These are phyloP conservation scores for Aplodontia rufa DNA, from an alignment of 2,113 vertebrate species.

Conservation along the genomic window DNA sequence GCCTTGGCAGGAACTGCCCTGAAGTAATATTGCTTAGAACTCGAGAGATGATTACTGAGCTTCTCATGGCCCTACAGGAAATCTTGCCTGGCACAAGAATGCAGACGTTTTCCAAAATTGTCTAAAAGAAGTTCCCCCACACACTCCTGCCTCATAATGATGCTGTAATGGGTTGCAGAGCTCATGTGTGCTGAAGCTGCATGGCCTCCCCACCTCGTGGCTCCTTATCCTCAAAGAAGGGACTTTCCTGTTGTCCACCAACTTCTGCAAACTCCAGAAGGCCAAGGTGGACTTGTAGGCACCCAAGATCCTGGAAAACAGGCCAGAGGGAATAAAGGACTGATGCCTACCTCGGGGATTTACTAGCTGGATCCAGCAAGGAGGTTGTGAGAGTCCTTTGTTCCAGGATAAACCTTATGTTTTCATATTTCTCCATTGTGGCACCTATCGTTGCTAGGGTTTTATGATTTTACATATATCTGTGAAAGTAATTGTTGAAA, in stretches of 20 bases:
- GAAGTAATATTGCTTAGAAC: conserved; percentile 47
- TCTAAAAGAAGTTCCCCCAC: conserved; percentile 54
- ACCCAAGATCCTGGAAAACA: neutral
- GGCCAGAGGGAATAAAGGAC: neutral
- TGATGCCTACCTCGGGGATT: neutral
- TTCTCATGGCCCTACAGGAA: conserved; percentile 61
- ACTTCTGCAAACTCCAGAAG: neutral
- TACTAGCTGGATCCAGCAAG: neutral
- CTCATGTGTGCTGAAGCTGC: neutral
- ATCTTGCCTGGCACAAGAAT: conserved; percentile 64
- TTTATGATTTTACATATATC: neutral
- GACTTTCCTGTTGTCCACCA: neutral
- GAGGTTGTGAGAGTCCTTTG: neutral
- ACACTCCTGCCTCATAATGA: conserved; percentile 19
- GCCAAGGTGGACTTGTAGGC: neutral
- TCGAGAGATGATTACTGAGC: conserved; percentile 67
- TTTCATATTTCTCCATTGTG: neutral
- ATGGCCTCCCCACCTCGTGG: neutral
- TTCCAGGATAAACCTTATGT: neutral
- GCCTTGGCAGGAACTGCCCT: conserved; percentile 66
- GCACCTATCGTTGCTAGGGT: neutral
- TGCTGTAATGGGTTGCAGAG: conserved; percentile 38
- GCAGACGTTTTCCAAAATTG: conserved; percentile 40
- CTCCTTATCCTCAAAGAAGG: neutral
- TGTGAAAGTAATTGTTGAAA: neutral